Base-by-base conservation (phyloP, 2,888 invertebrate species). In the Nasonia oneida region DNA sequence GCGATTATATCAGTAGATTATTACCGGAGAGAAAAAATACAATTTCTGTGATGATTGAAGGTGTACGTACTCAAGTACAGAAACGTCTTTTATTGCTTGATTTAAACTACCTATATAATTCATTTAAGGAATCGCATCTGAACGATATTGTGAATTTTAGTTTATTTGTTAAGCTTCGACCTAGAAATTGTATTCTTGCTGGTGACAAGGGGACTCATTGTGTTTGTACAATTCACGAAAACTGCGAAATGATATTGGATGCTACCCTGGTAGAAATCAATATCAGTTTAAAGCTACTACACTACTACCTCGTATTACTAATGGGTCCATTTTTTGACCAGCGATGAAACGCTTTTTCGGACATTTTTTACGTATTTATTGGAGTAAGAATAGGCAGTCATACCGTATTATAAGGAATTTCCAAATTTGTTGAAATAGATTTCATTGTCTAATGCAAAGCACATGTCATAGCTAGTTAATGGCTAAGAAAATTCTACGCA, bases 141-240 rank as follows among this genome's bases (percentile, higher is more conserved):
- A 29, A 29, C 29, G 29, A 29, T 29, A 29, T 29, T 53, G 53
- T 53, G 53, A 53, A 29, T 74, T 74, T 74, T 4, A 50, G 50
- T 74, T 42, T 42, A 29, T 74, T 50, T 50, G n/a, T 50, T 50
- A 64, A 67, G 37, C 74, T 83, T 10, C 47, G 85, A 83, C 87
- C 79, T 18, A 80, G 50, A 67, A 18, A 77, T 33, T 87, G 87
- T 75, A 78, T 87, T 39, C 76, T 87, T 29, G 80, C 81, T 73
- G 81, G 85, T 70, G 81, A 74, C 18, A 67, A 77, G 15, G 87
- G 86, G n/a, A 88, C 85, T 15, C 87, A 87, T 75, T 76, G 83
- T 5, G 88, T 88, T 18, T 87, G 87, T 81, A n/a, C 53, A n/a
- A 74, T 85, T 23, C 88, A 88, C 77, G 70, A 87, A 80, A 88